Percentiles rank a stretch among this genome's conserved stretches.
These are phyloP conservation scores for Gobius niger DNA, from an alignment of 2,113 vertebrate genomes.

Conservation along the genomic window DNA sequence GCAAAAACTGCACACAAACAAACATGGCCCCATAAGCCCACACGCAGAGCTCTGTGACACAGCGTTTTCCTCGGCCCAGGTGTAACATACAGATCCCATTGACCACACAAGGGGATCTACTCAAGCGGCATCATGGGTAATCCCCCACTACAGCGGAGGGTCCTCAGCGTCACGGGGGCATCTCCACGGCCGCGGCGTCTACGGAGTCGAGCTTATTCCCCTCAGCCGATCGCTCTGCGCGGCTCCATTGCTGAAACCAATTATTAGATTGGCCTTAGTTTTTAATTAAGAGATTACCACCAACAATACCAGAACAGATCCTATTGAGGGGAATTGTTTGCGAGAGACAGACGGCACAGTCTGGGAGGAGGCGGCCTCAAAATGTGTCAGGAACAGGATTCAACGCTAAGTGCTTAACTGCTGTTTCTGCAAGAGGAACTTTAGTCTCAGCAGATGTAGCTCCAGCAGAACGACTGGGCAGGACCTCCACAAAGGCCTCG, in stretches of 20 bases:
- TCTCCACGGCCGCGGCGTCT: not conserved
- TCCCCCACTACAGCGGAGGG: conserved; percentile 25
- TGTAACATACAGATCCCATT: conserved; percentile 45
- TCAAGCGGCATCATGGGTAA: conserved; percentile 42
- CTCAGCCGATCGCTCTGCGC: not conserved
- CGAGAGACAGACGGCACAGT: not conserved
- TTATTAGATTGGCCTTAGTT: conserved; percentile 30
- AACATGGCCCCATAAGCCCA: conserved; percentile 22
- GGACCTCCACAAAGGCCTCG: no score
- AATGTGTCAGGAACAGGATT: not conserved
- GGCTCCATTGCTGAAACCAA: conserved; percentile 20
- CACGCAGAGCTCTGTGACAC: conserved; percentile 52
- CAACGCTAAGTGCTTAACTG: no score
- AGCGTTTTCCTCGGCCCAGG: conserved; percentile 61
- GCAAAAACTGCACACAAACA: conserved; percentile 47
- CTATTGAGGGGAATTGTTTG: conserved; percentile 18
- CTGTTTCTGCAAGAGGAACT: no score
- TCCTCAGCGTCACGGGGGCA: conserved; percentile 35
- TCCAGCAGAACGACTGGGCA: no score
- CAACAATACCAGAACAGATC: conserved; percentile 6
- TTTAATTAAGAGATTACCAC: conserved; percentile 31
- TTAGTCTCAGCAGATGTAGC: no score
- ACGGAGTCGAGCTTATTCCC: not conserved
- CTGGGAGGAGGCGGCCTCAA: not conserved
- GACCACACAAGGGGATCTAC: conserved; percentile 30